Evolutionary conservation across 2,113 vertebrate species (phyloP), one percentile per base, ranked within the genome.

Genomic region (Geococcyx californianus): DNA sequence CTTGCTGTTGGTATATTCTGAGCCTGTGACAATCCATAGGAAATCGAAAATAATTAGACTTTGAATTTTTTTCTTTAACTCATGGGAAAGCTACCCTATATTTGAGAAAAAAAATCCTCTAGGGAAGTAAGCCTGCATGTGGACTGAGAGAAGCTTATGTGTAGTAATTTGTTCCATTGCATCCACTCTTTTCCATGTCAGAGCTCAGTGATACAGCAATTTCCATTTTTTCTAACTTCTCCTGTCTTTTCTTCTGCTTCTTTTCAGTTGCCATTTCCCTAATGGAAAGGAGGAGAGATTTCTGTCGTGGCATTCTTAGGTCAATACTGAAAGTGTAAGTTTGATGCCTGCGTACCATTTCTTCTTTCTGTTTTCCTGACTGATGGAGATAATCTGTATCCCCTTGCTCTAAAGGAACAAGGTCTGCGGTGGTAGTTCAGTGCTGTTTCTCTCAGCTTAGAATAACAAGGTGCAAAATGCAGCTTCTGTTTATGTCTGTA

Each of bases 41-140:
- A 80, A 92, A 77, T 55, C 86, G 52, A 47, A 87, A 87, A 55
- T 51, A 90, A 63, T 90, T 77, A 83, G 28, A 73, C 70, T 74
- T 84, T 38, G 28, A 73, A 70, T 74, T 84, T 38, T 40, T 84
- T 68, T 59, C 86, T 87, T 23, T 54, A 80, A 74, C 63, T 63
- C 0, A 0, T 93, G 88, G 77, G 59, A 89, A 90, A 80, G 12
- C 34, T 16, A 13, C 26, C 18, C 44, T 8, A 6, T 54, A 29
- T 62, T 69, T 86, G 40, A 16, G 42, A 78, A 34, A 33, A 80
- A 36, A 76, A 49, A 2, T 33, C 63, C 49, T 36, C 23, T 38
- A 21, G 76, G 42, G 25, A 42, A 18, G 16, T 2, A 20, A 66
- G 55, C 3, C 2, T 77, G 36, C 28, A 3, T 34, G 31, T 58